Base-by-base conservation (phyloP, 1,140 invertebrate genomes). In the Sycobia sp. region DNA sequence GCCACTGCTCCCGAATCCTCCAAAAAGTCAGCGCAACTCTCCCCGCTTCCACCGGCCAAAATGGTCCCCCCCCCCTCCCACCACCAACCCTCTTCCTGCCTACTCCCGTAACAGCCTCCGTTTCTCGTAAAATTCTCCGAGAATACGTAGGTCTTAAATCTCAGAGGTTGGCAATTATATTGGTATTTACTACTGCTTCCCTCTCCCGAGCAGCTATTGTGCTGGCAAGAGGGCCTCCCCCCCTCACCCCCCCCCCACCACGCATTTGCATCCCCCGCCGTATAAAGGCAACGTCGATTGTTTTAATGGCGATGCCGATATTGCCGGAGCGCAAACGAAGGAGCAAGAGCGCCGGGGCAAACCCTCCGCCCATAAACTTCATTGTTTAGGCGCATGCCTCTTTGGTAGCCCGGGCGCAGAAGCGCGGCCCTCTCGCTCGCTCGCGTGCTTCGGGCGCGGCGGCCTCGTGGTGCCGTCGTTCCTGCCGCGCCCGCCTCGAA, bases 371-470 rank as follows among this genome's bases (percentile, higher is more conserved):
- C 73, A 68, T 76, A 76, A 76, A 75, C 70, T 73, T 75, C 73
- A 75, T 75, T 75, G 74, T 76, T 76, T 73, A 72, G 73, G 68
- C 67, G n/a, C n/a, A 71, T 67, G 72, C 69, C 71, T 69, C 73
- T 75, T 74, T 69, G 67, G 71, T 55, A 63, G 51, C 44, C 47
- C 51, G 50, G 23, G 53, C 25, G 50, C 47, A n/a, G n/a, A n/a
- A n/a, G 54, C 64, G 56, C 27, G 25, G 25, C 41, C 20, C 20
- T 36, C 22, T 36, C 25, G 46, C n/a, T n/a, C n/a, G 18, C 8
- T 4, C 22, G 20, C 10, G 18, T 20, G 22, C 22, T 46, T 20
- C 43, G 4, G 43, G 43, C 43, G 16, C 14, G 14, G 8, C 18
- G n/a, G 20, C 20, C 29, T 23, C 18, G 25, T 34, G 4, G 2